These are phyloP conservation scores for Gryllus longicercus DNA, from an alignment of 2,888 invertebrate species.

Conservation along the genomic window DNA sequence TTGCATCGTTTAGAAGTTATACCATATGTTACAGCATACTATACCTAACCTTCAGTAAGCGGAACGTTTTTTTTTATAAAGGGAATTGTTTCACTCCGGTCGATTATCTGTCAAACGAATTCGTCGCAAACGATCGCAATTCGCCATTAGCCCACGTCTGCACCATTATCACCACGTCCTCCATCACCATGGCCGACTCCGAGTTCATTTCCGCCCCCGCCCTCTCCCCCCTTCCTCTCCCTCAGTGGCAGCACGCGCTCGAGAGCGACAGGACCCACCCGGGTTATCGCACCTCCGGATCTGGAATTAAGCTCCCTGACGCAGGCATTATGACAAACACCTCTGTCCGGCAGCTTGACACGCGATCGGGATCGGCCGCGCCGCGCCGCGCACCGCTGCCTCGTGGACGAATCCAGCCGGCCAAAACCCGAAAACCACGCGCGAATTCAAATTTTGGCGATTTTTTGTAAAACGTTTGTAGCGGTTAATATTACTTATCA, in stretches of 20 bases:
- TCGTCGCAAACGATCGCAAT: no score
- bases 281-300: background rate
- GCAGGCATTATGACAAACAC: conserved; percentile 7
- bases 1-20: no score
- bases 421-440: no score
- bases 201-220: background rate
- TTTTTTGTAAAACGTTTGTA: no score
- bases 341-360: conserved; percentile 17
- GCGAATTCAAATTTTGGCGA: no score
- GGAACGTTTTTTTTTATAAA: no score
- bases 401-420: no score
- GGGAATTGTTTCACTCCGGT: no score
- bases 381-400: background rate
- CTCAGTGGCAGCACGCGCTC: background rate
- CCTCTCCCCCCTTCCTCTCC: background rate
- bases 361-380: background rate
- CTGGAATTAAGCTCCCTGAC: background rate
- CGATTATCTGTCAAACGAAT: no score
- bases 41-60: no score
- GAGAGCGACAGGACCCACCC: background rate
- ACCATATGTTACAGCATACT: no score
- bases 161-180: background rate
- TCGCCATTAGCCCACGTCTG: background rate
- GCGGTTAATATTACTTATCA: no score
- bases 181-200: background rate